These are phyloP conservation scores for Tokudaia tokunoshimensis DNA, from an alignment of 2,797 vertebrate genomes.

Conservation along the genomic window DNA sequence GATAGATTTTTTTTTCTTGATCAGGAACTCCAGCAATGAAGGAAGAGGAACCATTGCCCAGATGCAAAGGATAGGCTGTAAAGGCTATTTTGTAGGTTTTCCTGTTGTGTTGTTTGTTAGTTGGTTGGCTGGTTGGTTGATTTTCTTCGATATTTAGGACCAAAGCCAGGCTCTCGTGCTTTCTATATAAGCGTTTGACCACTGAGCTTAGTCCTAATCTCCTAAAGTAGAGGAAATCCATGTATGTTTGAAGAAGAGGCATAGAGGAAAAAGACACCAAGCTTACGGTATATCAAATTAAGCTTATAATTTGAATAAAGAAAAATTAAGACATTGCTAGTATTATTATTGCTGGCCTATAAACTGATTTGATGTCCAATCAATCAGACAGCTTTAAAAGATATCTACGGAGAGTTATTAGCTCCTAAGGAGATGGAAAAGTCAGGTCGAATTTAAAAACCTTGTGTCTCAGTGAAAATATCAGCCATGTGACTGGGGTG, in stretches of 20 bases:
- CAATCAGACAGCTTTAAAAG: background rate
- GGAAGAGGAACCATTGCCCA: background rate
- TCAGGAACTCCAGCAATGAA: background rate
- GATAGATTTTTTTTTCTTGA: background rate
- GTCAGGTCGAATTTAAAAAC: background rate
- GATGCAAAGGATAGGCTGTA: background rate
- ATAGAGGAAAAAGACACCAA: background rate
- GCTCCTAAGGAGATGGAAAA: background rate
- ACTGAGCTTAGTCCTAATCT: background rate
- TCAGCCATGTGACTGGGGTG: background rate
- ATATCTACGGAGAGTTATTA: background rate
- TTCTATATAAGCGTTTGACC: background rate
- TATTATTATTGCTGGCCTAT: background rate
- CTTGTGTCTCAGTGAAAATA: background rate
- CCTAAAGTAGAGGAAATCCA: background rate
- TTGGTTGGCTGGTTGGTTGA: background rate
- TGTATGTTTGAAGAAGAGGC: background rate
- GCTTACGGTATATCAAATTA: constrained; percentile 20
- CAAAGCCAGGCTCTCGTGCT: background rate
- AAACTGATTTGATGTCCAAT: background rate
- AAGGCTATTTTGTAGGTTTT: background rate
- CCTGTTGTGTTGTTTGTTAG: background rate
- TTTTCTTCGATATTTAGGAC: background rate
- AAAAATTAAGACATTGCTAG: background rate
- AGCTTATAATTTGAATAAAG: constrained; percentile 29